A percentile compares a stretch with the other conserved stretches of the same genome.
phyloP scores from a whole-genome alignment of 2,113 vertebrate species.

The Passer montanus region DNA sequence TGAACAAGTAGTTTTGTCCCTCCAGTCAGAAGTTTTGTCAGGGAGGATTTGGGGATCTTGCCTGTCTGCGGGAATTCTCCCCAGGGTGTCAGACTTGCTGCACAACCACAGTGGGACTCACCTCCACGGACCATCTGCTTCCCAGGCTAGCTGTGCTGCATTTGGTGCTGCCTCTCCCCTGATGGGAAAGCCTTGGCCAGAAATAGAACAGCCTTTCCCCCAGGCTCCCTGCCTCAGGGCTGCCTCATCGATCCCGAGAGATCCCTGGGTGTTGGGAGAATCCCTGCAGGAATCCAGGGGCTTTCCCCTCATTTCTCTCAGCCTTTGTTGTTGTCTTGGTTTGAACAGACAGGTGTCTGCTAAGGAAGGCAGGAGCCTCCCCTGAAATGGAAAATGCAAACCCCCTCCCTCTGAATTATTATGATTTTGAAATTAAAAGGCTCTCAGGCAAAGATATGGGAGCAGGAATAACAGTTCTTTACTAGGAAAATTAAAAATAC shows the following conservation, averaged over 20 bases:
- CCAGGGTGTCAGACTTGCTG: neutral
- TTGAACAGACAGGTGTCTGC: neutral
- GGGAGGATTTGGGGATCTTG: neutral
- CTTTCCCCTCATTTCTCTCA: neutral
- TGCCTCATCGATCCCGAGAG: fast-evolving
- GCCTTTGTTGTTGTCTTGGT: neutral
- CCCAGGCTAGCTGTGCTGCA: neutral
- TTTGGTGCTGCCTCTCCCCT: neutral
- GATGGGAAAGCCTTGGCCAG: neutral
- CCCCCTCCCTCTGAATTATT: neutral
- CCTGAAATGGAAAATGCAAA: neutral
- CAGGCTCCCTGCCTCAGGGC: neutral
- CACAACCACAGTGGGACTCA: neutral
- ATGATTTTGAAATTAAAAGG: neutral
- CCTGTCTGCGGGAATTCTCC: neutral
- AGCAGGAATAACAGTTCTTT: neutral
- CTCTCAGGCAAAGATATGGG: neutral
- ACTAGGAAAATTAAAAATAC: neutral
- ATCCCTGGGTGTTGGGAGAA: neutral
- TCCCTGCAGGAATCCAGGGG: neutral
- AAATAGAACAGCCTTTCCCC: constrained; percentile 31
- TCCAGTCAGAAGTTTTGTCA: neutral
- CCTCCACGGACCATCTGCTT: constrained; percentile 47
- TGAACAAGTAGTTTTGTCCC: neutral
- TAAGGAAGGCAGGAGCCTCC: neutral